Evolutionary conservation across 2,888 invertebrate species (phyloP), one percentile per base, ranked within the genome.

Genomic region (Omphaloscelis lunosa): DNA sequence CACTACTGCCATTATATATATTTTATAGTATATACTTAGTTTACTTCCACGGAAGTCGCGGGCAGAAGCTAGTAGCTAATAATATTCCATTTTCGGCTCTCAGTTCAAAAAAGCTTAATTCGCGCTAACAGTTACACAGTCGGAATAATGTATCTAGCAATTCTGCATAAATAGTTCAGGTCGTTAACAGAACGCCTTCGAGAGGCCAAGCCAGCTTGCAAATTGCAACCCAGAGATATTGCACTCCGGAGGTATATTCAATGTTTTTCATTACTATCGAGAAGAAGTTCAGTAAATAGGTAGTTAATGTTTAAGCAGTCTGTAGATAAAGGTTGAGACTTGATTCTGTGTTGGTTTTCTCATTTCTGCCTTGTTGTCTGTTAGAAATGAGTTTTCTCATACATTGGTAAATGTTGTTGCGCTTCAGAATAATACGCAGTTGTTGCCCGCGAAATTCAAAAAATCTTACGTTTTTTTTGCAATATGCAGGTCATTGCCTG

Each of bases 121-220:
- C 17, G 12, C 5, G 45, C 73, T 45, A 78, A 82, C 29, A 56
- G 17, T 45, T 41, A 29, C 29, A 69, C 34, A 41, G 27, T 23
- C 23, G 27, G 53, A 72, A 75, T 72, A 59, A 73, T 71, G 75
- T 69, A 53, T 70, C 53, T 11, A 56, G 45, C 53, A 53, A 58
- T 68, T 76, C 41, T 62, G 72, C 69, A 76, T 80, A 62, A 83
- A 80, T 80, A 75, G 80, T 80, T 83, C 5, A 80, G 15, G 41
- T 83, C 72, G 82, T 80, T 83, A 75, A 63, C 9, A 11, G 17
- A 62, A 27, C 39, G 66, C 53, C 67, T 83, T 72, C 39, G 34
- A 59, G 53, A 39, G n/a, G 48, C 51, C 12, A 48, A 71, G 61
- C 15, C 27, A 5, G 34, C 39, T 80, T 70, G 68, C 41, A 83